Evolutionary conservation across 2,888 invertebrate genomes (phyloP).

Genomic region (Tetanocera ferruginea): DNA sequence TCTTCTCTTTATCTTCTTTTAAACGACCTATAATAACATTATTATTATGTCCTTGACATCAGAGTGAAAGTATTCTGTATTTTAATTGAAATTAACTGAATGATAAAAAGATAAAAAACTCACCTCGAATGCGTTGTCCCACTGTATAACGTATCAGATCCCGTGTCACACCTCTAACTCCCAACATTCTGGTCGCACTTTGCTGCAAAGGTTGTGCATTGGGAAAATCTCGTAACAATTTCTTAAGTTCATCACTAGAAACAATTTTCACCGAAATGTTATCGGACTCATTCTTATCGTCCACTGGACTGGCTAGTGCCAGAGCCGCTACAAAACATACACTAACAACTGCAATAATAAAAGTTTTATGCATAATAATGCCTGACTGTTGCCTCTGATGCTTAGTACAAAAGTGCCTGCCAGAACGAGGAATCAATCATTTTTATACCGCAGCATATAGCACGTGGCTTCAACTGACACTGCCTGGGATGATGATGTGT

Average conservation of each 20-base stretch:
- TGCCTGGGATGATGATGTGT: too few relatives aligned
- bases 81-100: too few relatives aligned
- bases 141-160: constrained; percentile 30
- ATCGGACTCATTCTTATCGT: neutral
- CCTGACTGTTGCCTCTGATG: neutral
- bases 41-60: too few relatives aligned
- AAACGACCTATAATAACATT: too few relatives aligned
- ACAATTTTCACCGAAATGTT: constrained; percentile 25
- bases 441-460: neutral
- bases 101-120: neutral
- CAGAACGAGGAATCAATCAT: neutral
- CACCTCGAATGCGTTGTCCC: constrained; percentile 29
- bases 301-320: neutral
- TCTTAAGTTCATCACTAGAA: constrained; percentile 16
- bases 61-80: too few relatives aligned
- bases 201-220: constrained; percentile 14
- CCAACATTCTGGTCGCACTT: neutral
- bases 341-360: neutral
- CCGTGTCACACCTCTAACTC: neutral
- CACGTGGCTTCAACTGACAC: too few relatives aligned
- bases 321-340: neutral
- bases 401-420: neutral
- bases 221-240: constrained; percentile 22
- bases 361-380: neutral
- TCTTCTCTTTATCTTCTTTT: too few relatives aligned